Percentiles rank a stretch among this genome's conserved stretches.
Conservation (phyloP, 2,113 vertebrate species). For the Poeciliopsis prolifica region DNA sequence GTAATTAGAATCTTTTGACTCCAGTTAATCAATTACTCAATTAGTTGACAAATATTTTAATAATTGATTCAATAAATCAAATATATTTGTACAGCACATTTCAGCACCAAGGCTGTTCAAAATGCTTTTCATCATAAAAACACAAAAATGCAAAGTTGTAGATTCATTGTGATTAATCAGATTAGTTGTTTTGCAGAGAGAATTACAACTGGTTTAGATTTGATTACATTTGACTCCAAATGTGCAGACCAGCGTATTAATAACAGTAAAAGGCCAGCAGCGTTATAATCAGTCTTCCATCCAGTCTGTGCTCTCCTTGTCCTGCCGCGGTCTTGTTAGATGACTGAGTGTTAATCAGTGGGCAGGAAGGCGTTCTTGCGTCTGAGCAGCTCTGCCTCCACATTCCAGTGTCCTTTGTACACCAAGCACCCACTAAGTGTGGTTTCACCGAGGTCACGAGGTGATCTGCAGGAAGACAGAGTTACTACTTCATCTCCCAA, state of each 20-base stretch:
- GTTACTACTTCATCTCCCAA: neutral
- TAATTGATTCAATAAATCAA: no score
- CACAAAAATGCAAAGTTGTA: no score
- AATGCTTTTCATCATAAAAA: no score
- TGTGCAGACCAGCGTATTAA: neutral
- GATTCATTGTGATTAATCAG: no score
- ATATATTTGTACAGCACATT: no score
- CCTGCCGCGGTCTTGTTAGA: neutral
- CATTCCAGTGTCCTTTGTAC: constrained; percentile 48
- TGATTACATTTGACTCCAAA: no score
- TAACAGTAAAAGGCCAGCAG: neutral
- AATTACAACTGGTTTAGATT: no score
- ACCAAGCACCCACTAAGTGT: neutral
- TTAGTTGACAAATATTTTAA: no score
- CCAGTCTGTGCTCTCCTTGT: neutral
- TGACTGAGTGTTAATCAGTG: constrained; percentile 41
- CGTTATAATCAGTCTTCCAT: neutral
- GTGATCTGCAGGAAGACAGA: neutral
- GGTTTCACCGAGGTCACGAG: neutral
- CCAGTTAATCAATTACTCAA: no score
- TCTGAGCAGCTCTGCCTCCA: constrained; percentile 43
- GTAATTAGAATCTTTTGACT: no score
- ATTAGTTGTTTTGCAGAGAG: no score
- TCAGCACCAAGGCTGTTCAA: no score
- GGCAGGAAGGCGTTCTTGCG: constrained; percentile 46